These are phyloP conservation scores for Gobio gobio DNA, from an alignment of 2,113 vertebrate genomes.

Conservation along the genomic window DNA sequence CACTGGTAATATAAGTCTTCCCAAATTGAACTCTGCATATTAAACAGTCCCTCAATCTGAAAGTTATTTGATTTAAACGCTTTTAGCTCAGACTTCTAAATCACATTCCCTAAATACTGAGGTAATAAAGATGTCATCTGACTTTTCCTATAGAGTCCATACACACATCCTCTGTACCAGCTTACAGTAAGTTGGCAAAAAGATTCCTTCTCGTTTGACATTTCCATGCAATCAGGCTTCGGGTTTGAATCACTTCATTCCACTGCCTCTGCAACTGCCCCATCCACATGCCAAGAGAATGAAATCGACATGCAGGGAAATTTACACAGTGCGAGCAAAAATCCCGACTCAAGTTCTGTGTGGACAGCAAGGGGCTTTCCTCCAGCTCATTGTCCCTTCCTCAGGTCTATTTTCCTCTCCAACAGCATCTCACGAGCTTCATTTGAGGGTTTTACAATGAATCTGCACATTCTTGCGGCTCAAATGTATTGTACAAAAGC, in stretches of 20 bases:
- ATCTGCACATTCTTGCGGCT: slow-evolving; percentile 30
- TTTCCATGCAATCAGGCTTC: slow-evolving; percentile 38
- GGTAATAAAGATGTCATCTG: slow-evolving; percentile 35
- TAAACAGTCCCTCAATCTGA: slow-evolving; percentile 23
- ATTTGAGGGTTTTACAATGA: slow-evolving; percentile 20
- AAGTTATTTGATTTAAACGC: slow-evolving; percentile 47
- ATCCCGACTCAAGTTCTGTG: slow-evolving; percentile 21
- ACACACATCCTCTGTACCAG: background rate
- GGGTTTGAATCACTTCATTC: slow-evolving; percentile 37
- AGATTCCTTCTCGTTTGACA: slow-evolving; percentile 25
- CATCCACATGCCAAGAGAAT: background rate
- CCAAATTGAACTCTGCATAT: slow-evolving; percentile 1
- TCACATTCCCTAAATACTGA: slow-evolving; percentile 33
- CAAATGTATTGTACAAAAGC: background rate
- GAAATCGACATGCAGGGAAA: background rate
- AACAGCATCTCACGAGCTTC: background rate
- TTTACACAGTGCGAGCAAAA: slow-evolving; percentile 13
- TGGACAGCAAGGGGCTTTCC: slow-evolving; percentile 33
- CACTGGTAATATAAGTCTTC: background rate
- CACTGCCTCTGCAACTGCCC: background rate
- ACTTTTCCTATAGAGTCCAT: slow-evolving; percentile 45
- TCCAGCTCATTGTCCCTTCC: background rate
- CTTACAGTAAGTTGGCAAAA: slow-evolving; percentile 13
- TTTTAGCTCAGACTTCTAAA: slow-evolving; percentile 28
- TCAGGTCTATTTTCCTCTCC: slow-evolving; percentile 17